Evolutionary conservation across 1,140 invertebrate genomes (phyloP), one percentile per base, ranked within the genome.

Genomic region (Argopecten irradians): DNA sequence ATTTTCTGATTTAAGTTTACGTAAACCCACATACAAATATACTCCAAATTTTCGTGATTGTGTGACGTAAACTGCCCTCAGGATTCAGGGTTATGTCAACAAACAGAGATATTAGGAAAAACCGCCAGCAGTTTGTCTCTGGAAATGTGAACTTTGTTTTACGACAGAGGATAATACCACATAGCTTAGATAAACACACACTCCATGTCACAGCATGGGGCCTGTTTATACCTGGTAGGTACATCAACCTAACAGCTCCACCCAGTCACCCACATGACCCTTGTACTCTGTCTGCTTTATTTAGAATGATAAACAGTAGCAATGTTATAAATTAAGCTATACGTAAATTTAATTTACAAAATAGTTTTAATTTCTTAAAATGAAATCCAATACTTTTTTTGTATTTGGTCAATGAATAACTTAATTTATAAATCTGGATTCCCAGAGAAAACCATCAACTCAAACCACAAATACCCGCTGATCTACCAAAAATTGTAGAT

Each of bases 61-160:
- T n/a, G 55, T 71, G 55, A 71, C 55, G 55, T 71, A 71, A 46
- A 71, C 8, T n/a, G 55, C 55, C 55, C 55, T 71, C 22, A 71
- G 55, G 28, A 71, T 71, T 71, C 28, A 71, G 55, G 55, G 55
- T 28, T 71, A 71, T 71, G 55, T 71, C 22, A 71, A 71, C 28
- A 71, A 71, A 71, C 55, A 71, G 1, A n/a, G 55, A 28, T 71
- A 71, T 71, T 71, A 71, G 28, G 55, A 71, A 71, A n/a, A 71
- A 71, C 22, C n/a, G 16, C 55, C 55, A 71, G 28, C 55, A 71
- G 55, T 71, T 71, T 16, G n/a, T 71, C 55, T n/a, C 55, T n/a
- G n/a, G 55, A 71, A 71, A 71, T n/a, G 28, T n/a, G 55, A 71
- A 71, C 55, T 71, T 71, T 71, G n/a, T 71, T 71, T 71, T 71